phyloP scores from a whole-genome alignment of 2,113 vertebrate species.

The Melanostigma gelatinosum region DNA sequence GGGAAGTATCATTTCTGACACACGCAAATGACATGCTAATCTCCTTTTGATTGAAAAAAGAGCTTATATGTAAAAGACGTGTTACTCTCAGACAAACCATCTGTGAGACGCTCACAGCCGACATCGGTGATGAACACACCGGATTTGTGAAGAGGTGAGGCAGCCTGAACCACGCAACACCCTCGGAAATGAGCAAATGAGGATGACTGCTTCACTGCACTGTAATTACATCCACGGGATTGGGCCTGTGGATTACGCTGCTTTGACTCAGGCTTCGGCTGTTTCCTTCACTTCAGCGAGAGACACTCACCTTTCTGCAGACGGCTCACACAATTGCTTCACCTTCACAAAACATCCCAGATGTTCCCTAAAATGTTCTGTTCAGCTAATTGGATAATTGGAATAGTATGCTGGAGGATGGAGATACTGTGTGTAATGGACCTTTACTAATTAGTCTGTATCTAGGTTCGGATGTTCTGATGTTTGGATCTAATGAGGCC shows the following conservation, averaged over 20 bases:
- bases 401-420: background rate
- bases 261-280: slow-evolving; percentile 18
- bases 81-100: slow-evolving; percentile 3
- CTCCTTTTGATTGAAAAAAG: slow-evolving; percentile 13
- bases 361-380: background rate
- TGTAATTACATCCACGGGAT: slow-evolving; percentile 77
- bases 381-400: background rate
- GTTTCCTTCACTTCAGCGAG: slow-evolving; percentile 34
- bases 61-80: background rate
- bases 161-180: slow-evolving; percentile 4
- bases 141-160: slow-evolving; percentile 23
- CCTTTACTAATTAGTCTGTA: slow-evolving; percentile 18
- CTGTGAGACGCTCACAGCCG: slow-evolving; percentile 7
- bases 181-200: slow-evolving; percentile 57
- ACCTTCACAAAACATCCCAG: background rate
- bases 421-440: background rate
- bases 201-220: slow-evolving; percentile 61
- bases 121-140: slow-evolving; percentile 20
- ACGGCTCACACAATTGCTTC: background rate
- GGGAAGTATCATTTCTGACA: background rate
- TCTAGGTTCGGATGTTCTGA: background rate
- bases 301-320: slow-evolving; percentile 20
- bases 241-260: slow-evolving; percentile 61
- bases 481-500: background rate
- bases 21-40: background rate